Conservation (phyloP, 2,888 invertebrate species). For the Syritta pipiens region DNA sequence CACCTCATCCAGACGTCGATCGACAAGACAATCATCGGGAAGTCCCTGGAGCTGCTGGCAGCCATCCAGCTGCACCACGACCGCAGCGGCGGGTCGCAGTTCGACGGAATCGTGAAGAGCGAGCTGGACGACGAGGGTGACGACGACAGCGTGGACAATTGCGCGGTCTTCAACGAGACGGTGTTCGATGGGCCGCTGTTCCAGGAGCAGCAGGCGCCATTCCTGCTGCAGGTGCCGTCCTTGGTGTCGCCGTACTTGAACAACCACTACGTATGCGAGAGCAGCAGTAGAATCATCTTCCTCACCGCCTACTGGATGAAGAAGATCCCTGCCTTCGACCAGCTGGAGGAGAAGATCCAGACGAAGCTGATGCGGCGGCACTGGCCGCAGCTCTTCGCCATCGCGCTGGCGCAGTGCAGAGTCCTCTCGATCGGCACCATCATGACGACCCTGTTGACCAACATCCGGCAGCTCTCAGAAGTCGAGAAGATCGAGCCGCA, state of each 20-base stretch:
- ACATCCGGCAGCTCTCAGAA: slow-evolving; percentile 80
- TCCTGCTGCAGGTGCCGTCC: slow-evolving; percentile 87
- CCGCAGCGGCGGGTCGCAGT: slow-evolving; percentile 71
- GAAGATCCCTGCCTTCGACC: slow-evolving; percentile 89
- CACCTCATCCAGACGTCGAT: slow-evolving; percentile 82
- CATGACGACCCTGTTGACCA: slow-evolving; percentile 86
- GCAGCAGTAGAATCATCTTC: slow-evolving; percentile 94
- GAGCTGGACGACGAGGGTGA: slow-evolving; percentile 71
- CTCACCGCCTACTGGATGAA: slow-evolving; percentile 94
- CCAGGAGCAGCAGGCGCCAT: slow-evolving; percentile 85
- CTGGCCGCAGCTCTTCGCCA: slow-evolving; percentile 95
- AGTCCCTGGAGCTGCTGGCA: slow-evolving; percentile 85
- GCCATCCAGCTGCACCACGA: slow-evolving; percentile 77
- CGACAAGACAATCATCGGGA: slow-evolving; percentile 84
- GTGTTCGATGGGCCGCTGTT: slow-evolving; percentile 83
- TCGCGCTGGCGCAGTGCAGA: slow-evolving; percentile 93
- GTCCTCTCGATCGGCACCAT: slow-evolving; percentile 89
- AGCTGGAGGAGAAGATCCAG: slow-evolving; percentile 90
- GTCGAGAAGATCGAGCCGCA: slow-evolving; percentile 87
- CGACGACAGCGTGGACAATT: slow-evolving; percentile 71
- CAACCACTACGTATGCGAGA: slow-evolving; percentile 96
- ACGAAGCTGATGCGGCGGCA: slow-evolving; percentile 90
- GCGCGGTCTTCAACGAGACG: slow-evolving; percentile 73
- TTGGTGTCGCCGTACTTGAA: slow-evolving; percentile 94
- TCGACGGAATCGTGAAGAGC: slow-evolving; percentile 38